Conservation (phyloP, 2,888 invertebrate species). For the Cosmopolites sordidus region DNA sequence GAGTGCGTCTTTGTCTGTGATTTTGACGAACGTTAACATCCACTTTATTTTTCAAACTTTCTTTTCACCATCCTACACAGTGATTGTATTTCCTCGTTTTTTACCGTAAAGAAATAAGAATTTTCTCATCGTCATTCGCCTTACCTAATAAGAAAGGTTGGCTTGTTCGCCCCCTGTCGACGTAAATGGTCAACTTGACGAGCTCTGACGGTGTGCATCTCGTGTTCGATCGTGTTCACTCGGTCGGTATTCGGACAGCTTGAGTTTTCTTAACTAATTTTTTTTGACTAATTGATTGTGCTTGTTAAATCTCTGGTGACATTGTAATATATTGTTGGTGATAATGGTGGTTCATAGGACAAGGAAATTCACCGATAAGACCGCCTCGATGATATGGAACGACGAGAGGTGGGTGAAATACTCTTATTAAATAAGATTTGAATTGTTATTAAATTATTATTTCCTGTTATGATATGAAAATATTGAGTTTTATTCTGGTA, state of each 20-base stretch:
- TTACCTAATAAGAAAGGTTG: conserved; percentile 18
- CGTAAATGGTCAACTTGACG: conserved; percentile 19
- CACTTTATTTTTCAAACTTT: conserved; percentile 6
- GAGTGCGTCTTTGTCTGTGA: no score
- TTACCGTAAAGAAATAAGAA: conserved; percentile 9
- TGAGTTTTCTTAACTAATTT: not conserved
- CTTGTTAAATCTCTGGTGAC: not conserved
- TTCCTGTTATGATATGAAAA: no score
- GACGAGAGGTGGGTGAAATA: conserved; percentile 40
- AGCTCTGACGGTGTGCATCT: conserved; percentile 10
- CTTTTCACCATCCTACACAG: conserved; percentile 18
- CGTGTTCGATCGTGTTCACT: conserved; percentile 5
- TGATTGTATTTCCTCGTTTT: conserved; percentile 6
- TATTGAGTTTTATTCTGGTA: no score
- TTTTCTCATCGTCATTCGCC: conserved; percentile 18
- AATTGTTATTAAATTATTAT: no score
- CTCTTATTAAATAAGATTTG: no score
- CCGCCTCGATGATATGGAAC: conserved; percentile 41
- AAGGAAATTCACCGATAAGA: conserved; percentile 37
- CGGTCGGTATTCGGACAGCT: not conserved
- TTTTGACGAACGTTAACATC: not conserved
- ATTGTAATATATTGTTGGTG: conserved; percentile 5
- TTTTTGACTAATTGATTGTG: not conserved
- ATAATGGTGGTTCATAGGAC: conserved; percentile 46
- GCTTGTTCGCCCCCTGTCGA: conserved; percentile 4